Percentiles rank a stretch among this genome's conserved stretches.
phyloP scores from a whole-genome alignment of 2,888 invertebrate genomes.

The Archaeoteleia sp. region DNA sequence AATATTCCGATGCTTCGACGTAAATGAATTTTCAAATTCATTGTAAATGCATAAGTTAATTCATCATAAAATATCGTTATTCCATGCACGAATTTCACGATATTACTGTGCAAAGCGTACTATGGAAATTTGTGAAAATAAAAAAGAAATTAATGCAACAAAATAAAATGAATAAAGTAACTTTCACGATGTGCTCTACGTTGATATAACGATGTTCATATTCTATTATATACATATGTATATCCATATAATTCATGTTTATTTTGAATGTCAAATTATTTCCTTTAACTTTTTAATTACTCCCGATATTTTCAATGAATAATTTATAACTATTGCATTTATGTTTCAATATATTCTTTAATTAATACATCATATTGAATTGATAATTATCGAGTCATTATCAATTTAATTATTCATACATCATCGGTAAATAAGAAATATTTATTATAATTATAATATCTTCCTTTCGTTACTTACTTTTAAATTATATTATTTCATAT shows the following conservation, averaged over 20 bases:
- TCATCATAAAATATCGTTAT: conserved; percentile 31
- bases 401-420: too few relatives aligned
- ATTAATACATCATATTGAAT: too few relatives aligned
- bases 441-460: background rate
- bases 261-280: conserved; percentile 7
- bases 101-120: conserved; percentile 9
- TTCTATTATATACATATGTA: conserved; percentile 7
- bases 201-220: conserved; percentile 9
- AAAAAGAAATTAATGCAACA: conserved; percentile 16
- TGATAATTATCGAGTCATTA: too few relatives aligned
- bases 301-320: background rate
- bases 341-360: too few relatives aligned
- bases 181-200: background rate
- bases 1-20: conserved; percentile 32
- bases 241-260: conserved; percentile 2
- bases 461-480: too few relatives aligned
- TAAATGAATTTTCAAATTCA: conserved; percentile 45
- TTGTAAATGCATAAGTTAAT: conserved; percentile 44
- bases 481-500: too few relatives aligned
- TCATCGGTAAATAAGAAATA: too few relatives aligned
- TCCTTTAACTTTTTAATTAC: background rate
- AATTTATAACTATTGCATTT: too few relatives aligned
- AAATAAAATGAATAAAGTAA: conserved; percentile 19
- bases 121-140: conserved; percentile 1
- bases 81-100: conserved; percentile 26